A percentile compares a stretch with the other conserved stretches of the same genome.
Evolutionary conservation across 2,888 invertebrate species (phyloP).

Genomic region (Branchellion lobata): DNA sequence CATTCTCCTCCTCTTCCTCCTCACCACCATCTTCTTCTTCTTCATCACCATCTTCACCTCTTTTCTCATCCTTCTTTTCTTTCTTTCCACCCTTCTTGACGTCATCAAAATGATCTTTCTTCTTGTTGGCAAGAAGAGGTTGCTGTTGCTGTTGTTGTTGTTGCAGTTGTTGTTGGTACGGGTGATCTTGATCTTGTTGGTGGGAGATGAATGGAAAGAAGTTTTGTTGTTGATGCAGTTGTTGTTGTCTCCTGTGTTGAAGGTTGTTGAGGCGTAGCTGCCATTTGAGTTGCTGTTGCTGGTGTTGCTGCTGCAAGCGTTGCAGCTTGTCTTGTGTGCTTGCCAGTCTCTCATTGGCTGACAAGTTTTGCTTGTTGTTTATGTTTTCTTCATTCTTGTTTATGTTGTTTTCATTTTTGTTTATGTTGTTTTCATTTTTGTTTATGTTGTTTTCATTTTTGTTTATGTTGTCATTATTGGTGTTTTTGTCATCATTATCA

Average conservation of each 20-base stretch:
- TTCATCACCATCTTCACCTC: neutral
- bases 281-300: neutral
- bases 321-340: constrained; percentile 1
- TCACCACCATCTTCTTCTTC: constrained; percentile 5
- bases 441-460: neutral
- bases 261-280: neutral
- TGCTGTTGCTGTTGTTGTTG: neutral
- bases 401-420: neutral
- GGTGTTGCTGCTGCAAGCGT: neutral
- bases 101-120: neutral
- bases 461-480: neutral
- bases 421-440: neutral
- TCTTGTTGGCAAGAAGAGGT: neutral
- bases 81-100: neutral
- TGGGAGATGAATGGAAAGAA: neutral
- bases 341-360: neutral
- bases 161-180: neutral
- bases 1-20: constrained; percentile 17
- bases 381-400: neutral
- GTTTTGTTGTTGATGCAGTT: neutral
- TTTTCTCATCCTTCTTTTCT: constrained; percentile 5
- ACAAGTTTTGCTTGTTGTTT: neutral
- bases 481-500: neutral
- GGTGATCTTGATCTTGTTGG: neutral
- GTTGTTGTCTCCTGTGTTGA: neutral